Conservation (phyloP, 2,113 vertebrate species). For the Cephalopholis sonnerati region DNA sequence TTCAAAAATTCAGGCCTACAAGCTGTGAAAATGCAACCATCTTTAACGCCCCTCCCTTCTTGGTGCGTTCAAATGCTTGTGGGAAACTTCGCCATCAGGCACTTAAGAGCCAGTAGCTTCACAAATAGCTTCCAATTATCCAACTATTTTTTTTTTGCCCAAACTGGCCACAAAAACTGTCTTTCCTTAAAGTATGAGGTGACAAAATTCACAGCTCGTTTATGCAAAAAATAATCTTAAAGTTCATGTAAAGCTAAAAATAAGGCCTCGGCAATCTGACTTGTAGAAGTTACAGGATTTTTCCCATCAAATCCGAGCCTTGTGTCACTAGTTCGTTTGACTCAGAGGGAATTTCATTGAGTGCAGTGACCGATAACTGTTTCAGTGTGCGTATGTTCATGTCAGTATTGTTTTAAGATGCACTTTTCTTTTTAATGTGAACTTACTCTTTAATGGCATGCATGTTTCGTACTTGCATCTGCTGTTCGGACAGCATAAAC, state of each 20-base stretch:
- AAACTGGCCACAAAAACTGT: not conserved
- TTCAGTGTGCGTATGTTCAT: not conserved
- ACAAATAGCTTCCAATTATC: not conserved
- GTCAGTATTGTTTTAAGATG: not conserved
- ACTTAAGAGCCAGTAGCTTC: not conserved
- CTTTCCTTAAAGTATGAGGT: not conserved
- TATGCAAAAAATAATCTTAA: no score
- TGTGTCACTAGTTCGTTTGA: no score
- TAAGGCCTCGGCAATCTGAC: no score
- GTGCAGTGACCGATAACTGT: not conserved
- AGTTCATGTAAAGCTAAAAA: no score
- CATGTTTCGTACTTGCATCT: not conserved
- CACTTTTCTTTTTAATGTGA: not conserved
- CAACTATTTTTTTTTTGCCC: not conserved
- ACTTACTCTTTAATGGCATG: not conserved
- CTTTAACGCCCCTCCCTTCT: not conserved
- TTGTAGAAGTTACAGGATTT: no score
- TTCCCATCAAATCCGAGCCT: no score
- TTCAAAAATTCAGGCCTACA: not conserved
- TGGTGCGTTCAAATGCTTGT: constrained; percentile 3
- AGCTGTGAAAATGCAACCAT: not conserved
- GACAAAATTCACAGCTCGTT: no score
- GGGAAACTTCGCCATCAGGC: not conserved
- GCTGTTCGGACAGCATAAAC: no score
- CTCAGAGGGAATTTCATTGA: not conserved